Percentiles rank a stretch among this genome's conserved stretches.
phyloP scores from a whole-genome alignment of 2,113 vertebrate genomes.

The Alaudala cheleensis region DNA sequence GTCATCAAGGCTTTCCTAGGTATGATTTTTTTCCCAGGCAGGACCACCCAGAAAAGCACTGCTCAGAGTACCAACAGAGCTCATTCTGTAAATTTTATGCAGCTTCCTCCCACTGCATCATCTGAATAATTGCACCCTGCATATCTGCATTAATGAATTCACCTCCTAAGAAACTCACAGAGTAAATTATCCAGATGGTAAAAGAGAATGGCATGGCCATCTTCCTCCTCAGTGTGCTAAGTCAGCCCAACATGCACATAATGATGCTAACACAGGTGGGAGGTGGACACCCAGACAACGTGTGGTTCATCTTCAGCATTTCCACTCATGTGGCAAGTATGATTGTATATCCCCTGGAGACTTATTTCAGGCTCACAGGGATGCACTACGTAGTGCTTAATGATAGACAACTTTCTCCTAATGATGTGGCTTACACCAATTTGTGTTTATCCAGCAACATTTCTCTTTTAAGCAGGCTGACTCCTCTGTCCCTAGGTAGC shows the following conservation, averaged over 20 bases:
- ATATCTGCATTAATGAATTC: constrained; percentile 48
- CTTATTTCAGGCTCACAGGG: constrained; percentile 32
- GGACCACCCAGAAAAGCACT: neutral
- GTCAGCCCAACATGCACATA: constrained; percentile 4
- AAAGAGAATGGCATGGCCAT: constrained; percentile 33
- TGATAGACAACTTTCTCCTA: constrained; percentile 50
- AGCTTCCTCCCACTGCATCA: constrained; percentile 19
- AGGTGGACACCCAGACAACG: constrained; percentile 33
- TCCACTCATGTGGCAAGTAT: neutral
- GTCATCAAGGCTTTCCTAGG: neutral
- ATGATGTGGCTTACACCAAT: constrained; percentile 43
- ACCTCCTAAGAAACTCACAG: constrained; percentile 6
- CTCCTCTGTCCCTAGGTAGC: constrained; percentile 20
- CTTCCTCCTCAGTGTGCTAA: constrained; percentile 39
- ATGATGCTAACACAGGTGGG: constrained; percentile 50
- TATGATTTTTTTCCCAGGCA: neutral
- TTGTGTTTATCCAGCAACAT: constrained; percentile 38
- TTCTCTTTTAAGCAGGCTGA: constrained; percentile 5
- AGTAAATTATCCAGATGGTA: constrained; percentile 54
- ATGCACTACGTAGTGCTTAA: neutral
- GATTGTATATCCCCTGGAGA: constrained; percentile 22
- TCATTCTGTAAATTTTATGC: neutral
- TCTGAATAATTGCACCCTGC: constrained; percentile 53
- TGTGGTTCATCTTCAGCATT: neutral
- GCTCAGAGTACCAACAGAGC: neutral